Conservation (phyloP, 2,113 vertebrate species). For the Pelmatolapia mariae region DNA sequence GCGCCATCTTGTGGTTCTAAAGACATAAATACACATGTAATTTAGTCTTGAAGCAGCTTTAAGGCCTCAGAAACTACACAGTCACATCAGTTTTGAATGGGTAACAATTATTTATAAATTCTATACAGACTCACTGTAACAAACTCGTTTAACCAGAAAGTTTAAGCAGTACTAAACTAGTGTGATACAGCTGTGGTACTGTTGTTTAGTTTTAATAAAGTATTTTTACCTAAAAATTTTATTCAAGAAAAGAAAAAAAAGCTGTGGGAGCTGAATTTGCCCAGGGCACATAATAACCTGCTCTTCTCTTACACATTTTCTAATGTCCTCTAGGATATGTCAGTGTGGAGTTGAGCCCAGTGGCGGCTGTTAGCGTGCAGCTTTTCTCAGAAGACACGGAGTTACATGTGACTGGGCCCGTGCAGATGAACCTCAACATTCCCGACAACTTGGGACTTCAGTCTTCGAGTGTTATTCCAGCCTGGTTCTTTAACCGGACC, state of each 20-base stretch:
- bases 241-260: neutral
- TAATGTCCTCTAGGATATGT: conserved; percentile 69
- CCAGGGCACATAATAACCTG: neutral
- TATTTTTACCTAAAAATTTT: neutral
- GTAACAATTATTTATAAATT: neutral
- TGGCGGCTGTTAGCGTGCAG: conserved; percentile 79
- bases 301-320: neutral
- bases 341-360: conserved; percentile 76
- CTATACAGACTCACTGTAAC: neutral
- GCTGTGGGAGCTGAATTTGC: neutral
- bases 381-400: conserved; percentile 76
- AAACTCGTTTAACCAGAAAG: no score
- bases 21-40: rapidly evolving
- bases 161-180: neutral
- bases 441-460: conserved; percentile 53
- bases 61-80: neutral
- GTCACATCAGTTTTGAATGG: neutral
- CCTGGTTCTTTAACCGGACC: conserved; percentile 82
- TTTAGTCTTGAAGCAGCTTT: neutral
- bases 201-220: no score
- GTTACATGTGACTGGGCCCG: conserved; percentile 74
- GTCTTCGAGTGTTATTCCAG: conserved; percentile 74
- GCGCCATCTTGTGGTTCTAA: neutral
- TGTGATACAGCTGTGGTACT: no score
- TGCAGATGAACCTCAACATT: conserved; percentile 79